Base-by-base conservation (phyloP, 2,888 invertebrate genomes). In the Heliothis peltigera region DNA sequence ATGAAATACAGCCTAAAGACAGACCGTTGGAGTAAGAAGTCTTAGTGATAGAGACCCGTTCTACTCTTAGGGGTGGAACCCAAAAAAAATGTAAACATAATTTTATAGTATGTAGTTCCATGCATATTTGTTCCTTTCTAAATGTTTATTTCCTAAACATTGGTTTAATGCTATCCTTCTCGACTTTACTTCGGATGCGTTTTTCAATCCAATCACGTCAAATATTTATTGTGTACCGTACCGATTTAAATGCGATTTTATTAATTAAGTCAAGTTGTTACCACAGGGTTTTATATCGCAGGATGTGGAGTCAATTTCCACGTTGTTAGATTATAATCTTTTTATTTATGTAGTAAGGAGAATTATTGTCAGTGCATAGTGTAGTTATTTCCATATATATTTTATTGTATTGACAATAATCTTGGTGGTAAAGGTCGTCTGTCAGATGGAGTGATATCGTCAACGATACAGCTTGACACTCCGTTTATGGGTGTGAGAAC, bases 401-500 rank as follows among this genome's bases (percentile, higher is more conserved):
- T 59, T 72, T 69, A 74, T 72, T 64, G 59, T 69, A 74, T 72
- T 64, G 59, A 53, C 64, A 64, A 60, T 74, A 69, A 68, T 64
- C 49, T 49, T 18, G 59, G 21, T 55, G 12, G 47, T 22, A 74
- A 57, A 70, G 75, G 75, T 75, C 47, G 22, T n/a, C 5, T 39
- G 51, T 62, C 19, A 68, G 61, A 71, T 57, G 10, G 22, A 44
- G 10, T 17, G 51, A 67, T 73, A 22, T 12, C 39, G 43, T 59
- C 57, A 22, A 49, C 42, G 49, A 58, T 56, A 56, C 25, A 0
- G 51, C 51, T 53, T 43, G 53, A 43, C 28, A 19, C n/a, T 25
- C 48, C 47, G 18, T 52, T 55, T 53, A 39, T 55, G 58, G 70
- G 53, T 66, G 59, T 53, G 39, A 52, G 55, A 61, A 54, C 46